Conservation (phyloP, 1,140 invertebrate species). For the Coboldia fuscipes region DNA sequence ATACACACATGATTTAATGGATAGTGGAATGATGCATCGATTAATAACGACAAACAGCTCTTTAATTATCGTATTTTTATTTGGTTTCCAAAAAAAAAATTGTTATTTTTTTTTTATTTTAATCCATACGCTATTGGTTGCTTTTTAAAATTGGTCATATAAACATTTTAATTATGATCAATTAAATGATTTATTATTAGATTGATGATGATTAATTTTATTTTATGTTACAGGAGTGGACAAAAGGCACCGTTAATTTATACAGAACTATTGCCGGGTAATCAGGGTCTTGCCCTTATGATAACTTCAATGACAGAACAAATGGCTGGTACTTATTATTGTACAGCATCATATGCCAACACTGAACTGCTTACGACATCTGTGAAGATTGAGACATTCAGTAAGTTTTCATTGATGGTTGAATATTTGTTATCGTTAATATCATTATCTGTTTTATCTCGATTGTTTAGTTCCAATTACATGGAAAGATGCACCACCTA, state of each 20-base stretch:
- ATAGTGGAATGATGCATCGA: no score
- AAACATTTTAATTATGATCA: no score
- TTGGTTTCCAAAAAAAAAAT: no score
- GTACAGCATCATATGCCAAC: constrained; percentile 52
- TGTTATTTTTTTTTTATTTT: no score
- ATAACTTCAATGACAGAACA: constrained; percentile 50
- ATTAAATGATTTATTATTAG: constrained; percentile 1
- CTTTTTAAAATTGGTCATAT: no score
- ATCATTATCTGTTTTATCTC: not conserved
- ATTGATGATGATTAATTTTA: not conserved
- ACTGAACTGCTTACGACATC: constrained; percentile 35
- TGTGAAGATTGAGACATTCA: constrained; percentile 48
- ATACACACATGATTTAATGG: no score
- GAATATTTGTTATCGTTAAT: no score
- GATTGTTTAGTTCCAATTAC: constrained; percentile 59
- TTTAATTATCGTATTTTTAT: no score
- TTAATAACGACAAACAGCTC: no score
- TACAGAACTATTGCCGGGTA: constrained; percentile 34
- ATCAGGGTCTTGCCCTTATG: constrained; percentile 40
- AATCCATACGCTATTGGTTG: no score
- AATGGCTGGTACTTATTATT: constrained; percentile 64
- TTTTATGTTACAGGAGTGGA: constrained; percentile 8
- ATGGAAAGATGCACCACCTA: constrained; percentile 61
- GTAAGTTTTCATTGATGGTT: no score
- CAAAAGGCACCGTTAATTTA: constrained; percentile 34